Evolutionary conservation across 2,113 vertebrate species (phyloP).

Genomic region (Rattus norvegicus): DNA sequence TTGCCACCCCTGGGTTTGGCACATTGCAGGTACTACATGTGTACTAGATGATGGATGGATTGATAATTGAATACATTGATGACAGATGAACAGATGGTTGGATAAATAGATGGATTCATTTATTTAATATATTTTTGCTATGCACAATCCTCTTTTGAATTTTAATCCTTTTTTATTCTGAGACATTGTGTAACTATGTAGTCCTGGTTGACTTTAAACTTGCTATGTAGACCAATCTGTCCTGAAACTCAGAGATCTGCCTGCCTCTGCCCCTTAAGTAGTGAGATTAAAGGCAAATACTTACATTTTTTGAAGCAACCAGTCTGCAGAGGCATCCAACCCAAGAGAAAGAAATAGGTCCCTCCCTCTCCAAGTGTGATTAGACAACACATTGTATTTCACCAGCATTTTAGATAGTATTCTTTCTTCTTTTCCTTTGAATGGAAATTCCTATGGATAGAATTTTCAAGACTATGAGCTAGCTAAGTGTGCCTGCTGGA

Average conservation of each 20-base stretch:
- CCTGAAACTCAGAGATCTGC: not conserved
- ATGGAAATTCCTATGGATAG: conserved; percentile 27
- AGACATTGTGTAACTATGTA: not conserved
- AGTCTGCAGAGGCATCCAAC: not conserved
- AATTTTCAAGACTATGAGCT: conserved; percentile 13
- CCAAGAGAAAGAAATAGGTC: not conserved
- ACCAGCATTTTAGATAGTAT: conserved; percentile 34
- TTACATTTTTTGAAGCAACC: not conserved
- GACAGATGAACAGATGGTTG: not conserved
- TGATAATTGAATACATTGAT: not conserved
- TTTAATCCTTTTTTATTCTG: not conserved
- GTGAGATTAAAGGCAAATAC: not conserved
- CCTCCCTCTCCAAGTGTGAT: not conserved
- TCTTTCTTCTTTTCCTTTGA: conserved; percentile 25
- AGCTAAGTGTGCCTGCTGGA: not conserved
- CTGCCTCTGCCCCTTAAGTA: not conserved
- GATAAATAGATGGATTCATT: not conserved
- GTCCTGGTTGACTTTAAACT: not conserved
- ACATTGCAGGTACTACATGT: not conserved
- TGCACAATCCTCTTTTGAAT: not conserved
- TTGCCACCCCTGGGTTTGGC: not conserved
- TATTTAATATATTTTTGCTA: conserved; percentile 23
- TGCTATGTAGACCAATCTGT: not conserved
- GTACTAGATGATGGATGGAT: not conserved
- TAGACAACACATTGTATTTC: conserved; percentile 22